Conservation (phyloP, 2,888 invertebrate genomes). For the Metacarcinus magister region DNA sequence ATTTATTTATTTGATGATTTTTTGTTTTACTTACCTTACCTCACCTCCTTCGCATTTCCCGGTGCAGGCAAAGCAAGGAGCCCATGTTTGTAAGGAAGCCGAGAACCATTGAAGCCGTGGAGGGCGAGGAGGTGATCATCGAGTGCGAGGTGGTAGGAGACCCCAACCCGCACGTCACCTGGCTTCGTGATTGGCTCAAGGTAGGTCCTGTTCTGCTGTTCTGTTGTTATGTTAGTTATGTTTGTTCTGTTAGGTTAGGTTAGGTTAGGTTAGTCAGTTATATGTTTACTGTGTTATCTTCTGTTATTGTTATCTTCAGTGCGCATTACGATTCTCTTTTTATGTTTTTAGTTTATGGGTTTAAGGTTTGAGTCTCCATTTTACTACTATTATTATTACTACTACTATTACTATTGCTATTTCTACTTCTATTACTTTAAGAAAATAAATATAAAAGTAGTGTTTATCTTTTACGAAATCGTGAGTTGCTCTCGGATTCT, state of each 20-base stretch:
- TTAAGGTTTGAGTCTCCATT: too few species aligned
- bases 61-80: conserved; percentile 91
- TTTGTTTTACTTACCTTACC: background rate
- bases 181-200: conserved; percentile 82
- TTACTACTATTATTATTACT: background rate
- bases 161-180: conserved; percentile 90
- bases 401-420: conserved; percentile 11
- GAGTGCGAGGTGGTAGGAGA: conserved; percentile 95
- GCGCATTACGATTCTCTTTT: too few species aligned
- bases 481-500: background rate
- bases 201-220: conserved; percentile 63
- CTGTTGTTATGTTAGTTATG: too few species aligned
- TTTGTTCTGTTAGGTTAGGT: too few species aligned
- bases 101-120: conserved; percentile 91
- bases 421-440: background rate
- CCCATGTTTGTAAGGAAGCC: conserved; percentile 94
- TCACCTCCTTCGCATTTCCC: conserved; percentile 78
- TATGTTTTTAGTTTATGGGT: too few species aligned
- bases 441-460: background rate
- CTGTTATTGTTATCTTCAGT: too few species aligned
- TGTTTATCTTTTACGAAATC: background rate
- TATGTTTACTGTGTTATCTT: too few species aligned
- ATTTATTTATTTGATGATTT: background rate
- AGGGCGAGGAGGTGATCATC: conserved; percentile 94
- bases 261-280: too few species aligned